Base-by-base conservation (phyloP, 2,113 vertebrate species). In the Shinisaurus crocodilurus region DNA sequence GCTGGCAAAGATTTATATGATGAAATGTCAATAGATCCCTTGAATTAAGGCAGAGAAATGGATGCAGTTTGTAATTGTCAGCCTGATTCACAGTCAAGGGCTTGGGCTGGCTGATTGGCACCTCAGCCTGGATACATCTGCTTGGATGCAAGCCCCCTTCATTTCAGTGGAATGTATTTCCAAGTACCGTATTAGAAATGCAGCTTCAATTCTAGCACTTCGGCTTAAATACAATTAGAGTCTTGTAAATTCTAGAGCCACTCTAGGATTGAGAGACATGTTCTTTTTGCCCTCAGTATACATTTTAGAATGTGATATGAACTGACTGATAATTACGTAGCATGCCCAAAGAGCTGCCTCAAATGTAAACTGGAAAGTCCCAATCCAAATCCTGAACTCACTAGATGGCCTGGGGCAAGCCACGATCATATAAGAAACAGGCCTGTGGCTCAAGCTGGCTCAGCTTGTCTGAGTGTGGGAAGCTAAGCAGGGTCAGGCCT, bases 21-120 rank as follows among this genome's bases (percentile, higher is more conserved):
- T 92, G 94, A 92, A 95, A 94, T 90, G 90, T 93, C 95, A 95
- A 86, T 93, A 87, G 93, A 89, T 92, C 92, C 90, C 60, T 86
- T 87, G 91, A 89, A 94, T 94, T 95, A 95, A 94, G 83, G 70
- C 85, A 87, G 32, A 91, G 18, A 60, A 91, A 91, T 93, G 92
- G 90, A 89, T 76, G 84, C 75, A 20, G 88, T 92, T 54, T 90
- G 74, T 90, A 70, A 69, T 34, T 7, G 77, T 90, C 87, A 86
- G 32, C n/a, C 60, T 85, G 72, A 77, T 67, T 67, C 60, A 69
- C 27, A 18, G 60, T n/a, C 43, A 67, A 37, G 82, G 88, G 29
- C 43, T 69, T 2, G 0, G 82, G 60, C 20, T 27, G 67, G 60
- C 23, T 54, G 74, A 77, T 48, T 85, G 89, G 74, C 82, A 50